Conservation (phyloP, 2,797 vertebrate genomes). For the Pangasius macronema region DNA sequence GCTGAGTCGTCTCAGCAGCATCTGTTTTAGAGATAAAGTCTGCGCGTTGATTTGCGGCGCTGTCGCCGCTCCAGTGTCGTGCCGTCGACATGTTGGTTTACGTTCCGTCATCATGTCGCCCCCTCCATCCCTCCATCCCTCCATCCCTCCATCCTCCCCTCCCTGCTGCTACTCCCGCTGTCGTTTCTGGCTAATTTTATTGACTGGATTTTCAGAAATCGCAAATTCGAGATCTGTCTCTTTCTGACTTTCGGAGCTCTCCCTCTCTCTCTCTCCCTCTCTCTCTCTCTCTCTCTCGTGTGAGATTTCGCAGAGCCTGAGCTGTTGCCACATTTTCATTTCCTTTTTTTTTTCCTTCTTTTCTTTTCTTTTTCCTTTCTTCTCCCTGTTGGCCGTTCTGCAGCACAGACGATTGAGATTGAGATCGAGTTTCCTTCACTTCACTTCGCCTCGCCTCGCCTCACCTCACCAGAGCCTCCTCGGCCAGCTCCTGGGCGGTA, state of each 20-base stretch:
- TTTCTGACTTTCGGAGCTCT: constrained; percentile 46
- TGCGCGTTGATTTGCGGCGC: constrained; percentile 70
- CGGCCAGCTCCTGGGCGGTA: constrained; percentile 25
- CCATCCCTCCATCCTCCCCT: not conserved
- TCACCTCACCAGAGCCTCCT: constrained; percentile 33
- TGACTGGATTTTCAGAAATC: constrained; percentile 70
- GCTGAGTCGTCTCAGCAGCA: constrained; percentile 53
- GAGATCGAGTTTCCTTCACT: constrained; percentile 58
- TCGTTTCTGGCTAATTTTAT: constrained; percentile 62
- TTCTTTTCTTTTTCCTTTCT: constrained; percentile 1
- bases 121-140: not conserved
- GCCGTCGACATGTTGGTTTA: constrained; percentile 60
- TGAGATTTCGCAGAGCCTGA: constrained; percentile 31
- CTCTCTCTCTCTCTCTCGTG: constrained; percentile 15
- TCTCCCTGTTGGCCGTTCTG: constrained; percentile 46
- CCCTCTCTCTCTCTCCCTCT: constrained; percentile 31
- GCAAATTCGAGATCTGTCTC: constrained; percentile 64
- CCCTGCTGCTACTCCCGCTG: not conserved
- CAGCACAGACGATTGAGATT: constrained; percentile 19
- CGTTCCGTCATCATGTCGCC: constrained; percentile 46
- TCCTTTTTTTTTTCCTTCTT: not conserved
- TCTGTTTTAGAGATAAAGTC: constrained; percentile 75
- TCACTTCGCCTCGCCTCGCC: constrained; percentile 30
- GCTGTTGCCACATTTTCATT: constrained; percentile 65
- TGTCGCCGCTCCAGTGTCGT: constrained; percentile 63